Evolutionary conservation across 92 coral and sea anemone genomes (phyloP).

Genomic region (Phenganax subtilis): DNA sequence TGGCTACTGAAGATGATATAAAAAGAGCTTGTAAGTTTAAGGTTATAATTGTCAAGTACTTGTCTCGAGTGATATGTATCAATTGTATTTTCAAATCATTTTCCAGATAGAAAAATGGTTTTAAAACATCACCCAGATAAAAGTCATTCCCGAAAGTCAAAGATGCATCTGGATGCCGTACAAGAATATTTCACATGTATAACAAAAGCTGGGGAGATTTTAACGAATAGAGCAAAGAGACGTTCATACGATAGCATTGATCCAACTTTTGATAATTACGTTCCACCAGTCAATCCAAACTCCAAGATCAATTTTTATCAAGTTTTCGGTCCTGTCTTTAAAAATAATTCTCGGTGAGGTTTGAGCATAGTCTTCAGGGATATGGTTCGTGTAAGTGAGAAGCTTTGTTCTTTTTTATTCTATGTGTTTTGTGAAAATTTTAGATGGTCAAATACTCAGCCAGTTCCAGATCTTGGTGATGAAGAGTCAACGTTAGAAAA

Average conservation of each 20-base stretch:
- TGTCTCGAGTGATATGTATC: background rate
- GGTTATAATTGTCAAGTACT: background rate
- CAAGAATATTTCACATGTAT: constrained; percentile 84
- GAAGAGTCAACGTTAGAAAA: constrained; percentile 78
- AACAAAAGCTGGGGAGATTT: constrained; percentile 83
- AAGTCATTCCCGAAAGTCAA: constrained; percentile 50
- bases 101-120: constrained; percentile 79
- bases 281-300: constrained; percentile 66
- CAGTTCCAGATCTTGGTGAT: constrained; percentile 78
- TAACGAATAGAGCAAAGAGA: constrained; percentile 64
- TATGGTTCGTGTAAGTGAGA: background rate
- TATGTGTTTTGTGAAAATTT: background rate
- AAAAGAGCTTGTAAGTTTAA: constrained; percentile 84
- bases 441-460: constrained; percentile 83
- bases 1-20: constrained; percentile 71
- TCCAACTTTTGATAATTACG: constrained; percentile 71
- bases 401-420: background rate
- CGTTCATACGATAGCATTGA: constrained; percentile 93
- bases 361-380: background rate
- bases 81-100: background rate
- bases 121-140: constrained; percentile 93
- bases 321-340: constrained; percentile 79
- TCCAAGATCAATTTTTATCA: constrained; percentile 70
- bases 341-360: constrained; percentile 72
- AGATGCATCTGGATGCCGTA: constrained; percentile 24